phyloP scores from a whole-genome alignment of 2,113 vertebrate species.

The Clupea harengus region DNA sequence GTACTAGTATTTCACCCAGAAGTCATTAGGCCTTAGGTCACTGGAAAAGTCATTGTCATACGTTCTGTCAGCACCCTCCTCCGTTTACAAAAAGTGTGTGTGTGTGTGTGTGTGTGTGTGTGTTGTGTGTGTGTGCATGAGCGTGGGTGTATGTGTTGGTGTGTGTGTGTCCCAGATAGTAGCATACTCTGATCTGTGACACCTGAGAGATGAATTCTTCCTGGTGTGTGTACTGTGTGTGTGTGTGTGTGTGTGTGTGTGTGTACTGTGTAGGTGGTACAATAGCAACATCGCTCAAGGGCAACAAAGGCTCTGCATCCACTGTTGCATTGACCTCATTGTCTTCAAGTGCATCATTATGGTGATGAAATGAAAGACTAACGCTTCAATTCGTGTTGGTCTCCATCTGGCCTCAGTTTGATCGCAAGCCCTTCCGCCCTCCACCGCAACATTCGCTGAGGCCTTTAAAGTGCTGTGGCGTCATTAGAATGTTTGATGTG shows the following conservation, averaged over 20 bases:
- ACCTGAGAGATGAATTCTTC: neutral
- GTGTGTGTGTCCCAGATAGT: too few relatives aligned
- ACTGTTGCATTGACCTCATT: neutral
- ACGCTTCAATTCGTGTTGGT: neutral
- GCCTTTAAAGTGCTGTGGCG: neutral
- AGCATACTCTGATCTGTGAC: too few relatives aligned
- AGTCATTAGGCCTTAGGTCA: too few relatives aligned
- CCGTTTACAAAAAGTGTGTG: too few relatives aligned
- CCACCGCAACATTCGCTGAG: neutral
- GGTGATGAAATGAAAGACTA: neutral
- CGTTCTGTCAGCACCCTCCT: neutral
- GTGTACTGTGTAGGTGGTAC: neutral
- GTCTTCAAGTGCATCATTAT: neutral
- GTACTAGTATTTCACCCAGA: neutral
- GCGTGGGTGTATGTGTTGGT: too few relatives aligned
- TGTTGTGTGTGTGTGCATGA: too few relatives aligned
- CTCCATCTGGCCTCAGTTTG: neutral
- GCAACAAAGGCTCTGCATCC: neutral
- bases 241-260: neutral
- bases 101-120: too few relatives aligned
- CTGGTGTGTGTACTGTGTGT: neutral
- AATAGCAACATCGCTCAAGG: neutral
- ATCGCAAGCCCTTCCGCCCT: neutral
- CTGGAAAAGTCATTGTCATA: neutral
- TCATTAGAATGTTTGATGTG: constrained; percentile 21